These are phyloP conservation scores for Junonia oenone DNA, from an alignment of 2,888 invertebrate genomes.

Conservation along the genomic window DNA sequence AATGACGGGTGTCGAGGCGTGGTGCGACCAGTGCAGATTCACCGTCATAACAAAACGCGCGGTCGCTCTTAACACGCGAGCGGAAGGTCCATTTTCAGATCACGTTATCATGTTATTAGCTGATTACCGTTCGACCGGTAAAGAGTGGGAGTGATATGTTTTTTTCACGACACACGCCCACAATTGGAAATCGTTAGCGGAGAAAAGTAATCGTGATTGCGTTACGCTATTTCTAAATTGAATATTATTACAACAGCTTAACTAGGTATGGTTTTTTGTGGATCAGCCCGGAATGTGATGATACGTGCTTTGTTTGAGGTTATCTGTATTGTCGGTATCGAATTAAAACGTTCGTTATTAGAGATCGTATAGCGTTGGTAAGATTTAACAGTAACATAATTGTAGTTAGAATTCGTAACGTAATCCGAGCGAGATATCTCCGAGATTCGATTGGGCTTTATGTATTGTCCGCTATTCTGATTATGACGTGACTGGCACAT, in stretches of 20 bases:
- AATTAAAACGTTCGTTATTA: slow-evolving; percentile 61
- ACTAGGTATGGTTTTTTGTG: background rate
- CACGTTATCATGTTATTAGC: slow-evolving; percentile 35
- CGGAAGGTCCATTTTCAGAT: slow-evolving; percentile 43
- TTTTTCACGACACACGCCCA: slow-evolving; percentile 74
- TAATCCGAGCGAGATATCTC: slow-evolving; percentile 71
- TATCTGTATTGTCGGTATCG: slow-evolving; percentile 23
- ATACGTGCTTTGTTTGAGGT: slow-evolving; percentile 8
- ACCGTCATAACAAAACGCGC: slow-evolving; percentile 33
- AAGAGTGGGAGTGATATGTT: slow-evolving; percentile 75
- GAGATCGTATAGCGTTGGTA: slow-evolving; percentile 42
- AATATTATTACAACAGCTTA: slow-evolving; percentile 2
- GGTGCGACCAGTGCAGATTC: slow-evolving; percentile 54
- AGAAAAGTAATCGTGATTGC: slow-evolving; percentile 45
- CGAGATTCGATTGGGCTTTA: slow-evolving; percentile 66
- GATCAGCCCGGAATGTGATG: slow-evolving; percentile 30
- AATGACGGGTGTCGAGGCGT: slow-evolving; percentile 79
- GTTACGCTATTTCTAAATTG: slow-evolving; percentile 43
- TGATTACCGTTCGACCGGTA: slow-evolving; percentile 54
- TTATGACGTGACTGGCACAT: slow-evolving; percentile 70
- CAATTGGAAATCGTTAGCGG: slow-evolving; percentile 52
- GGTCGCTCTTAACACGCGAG: slow-evolving; percentile 43
- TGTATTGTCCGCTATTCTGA: slow-evolving; percentile 65
- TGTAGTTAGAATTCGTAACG: slow-evolving; percentile 70
- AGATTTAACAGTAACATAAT: slow-evolving; percentile 63